Conservation (phyloP, 37 sponge, comb jelly and placozoan genomes). For the Ephydatia muelleri region DNA sequence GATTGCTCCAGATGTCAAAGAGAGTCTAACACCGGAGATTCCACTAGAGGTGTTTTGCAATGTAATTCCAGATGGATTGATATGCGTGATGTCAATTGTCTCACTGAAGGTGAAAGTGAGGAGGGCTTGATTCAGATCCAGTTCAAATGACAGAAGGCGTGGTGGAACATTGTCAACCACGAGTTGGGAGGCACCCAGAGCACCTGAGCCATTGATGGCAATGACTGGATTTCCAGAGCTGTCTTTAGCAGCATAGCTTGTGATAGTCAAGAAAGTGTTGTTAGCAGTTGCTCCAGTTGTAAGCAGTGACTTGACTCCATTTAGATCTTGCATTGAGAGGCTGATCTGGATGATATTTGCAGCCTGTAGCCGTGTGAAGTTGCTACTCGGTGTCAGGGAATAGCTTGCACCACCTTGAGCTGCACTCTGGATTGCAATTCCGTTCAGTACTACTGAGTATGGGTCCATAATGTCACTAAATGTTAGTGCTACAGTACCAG, state of each 20-base stretch:
- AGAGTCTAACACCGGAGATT: conserved; percentile 25
- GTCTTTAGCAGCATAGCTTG: conserved; percentile 38
- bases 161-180: conserved; percentile 52
- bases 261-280: conserved; percentile 68
- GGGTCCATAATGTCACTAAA: conserved; percentile 82
- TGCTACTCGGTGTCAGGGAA: conserved; percentile 44
- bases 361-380: conserved; percentile 18
- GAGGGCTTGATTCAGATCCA: conserved; percentile 77
- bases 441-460: conserved; percentile 50
- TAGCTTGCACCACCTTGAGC: conserved; percentile 53
- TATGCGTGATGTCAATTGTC: conserved; percentile 45
- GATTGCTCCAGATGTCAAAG: conserved; percentile 52
- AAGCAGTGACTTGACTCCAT: conserved; percentile 74
- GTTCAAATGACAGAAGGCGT: conserved; percentile 26
- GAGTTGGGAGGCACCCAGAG: conserved; percentile 23
- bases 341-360: conserved; percentile 25
- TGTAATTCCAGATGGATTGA: conserved; percentile 57
- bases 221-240: conserved; percentile 61
- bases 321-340: conserved; percentile 56
- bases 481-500: conserved; percentile 60
- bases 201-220: conserved; percentile 26
- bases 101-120: conserved; percentile 73
- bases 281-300: conserved; percentile 52
- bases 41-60: conserved; percentile 52
- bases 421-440: conserved; percentile 65